Conservation (phyloP, 2,888 invertebrate genomes). For the Acrobasis consociella region DNA sequence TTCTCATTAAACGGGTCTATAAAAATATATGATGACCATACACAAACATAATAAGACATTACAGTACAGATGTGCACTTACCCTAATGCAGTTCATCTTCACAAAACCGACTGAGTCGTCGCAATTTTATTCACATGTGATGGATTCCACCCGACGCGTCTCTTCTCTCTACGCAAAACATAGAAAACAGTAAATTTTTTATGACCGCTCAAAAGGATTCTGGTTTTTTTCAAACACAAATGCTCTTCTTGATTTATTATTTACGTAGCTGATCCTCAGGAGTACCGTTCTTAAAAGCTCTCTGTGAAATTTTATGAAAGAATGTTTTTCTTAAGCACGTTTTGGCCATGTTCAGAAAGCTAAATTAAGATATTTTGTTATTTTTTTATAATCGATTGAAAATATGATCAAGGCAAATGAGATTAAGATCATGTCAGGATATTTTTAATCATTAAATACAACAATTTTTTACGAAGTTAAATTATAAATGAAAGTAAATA, state of each 20-base stretch:
- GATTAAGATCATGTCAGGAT: neutral
- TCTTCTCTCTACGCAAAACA: neutral
- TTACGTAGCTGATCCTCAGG: conserved; percentile 5
- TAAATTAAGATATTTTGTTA: neutral
- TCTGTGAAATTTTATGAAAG: conserved; percentile 9
- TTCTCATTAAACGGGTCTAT: no score
- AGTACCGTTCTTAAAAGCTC: neutral
- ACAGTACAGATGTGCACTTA: neutral
- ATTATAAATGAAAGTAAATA: no score
- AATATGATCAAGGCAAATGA: neutral
- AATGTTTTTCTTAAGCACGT: neutral
- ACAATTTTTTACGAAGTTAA: no score
- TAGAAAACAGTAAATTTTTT: conserved; percentile 10
- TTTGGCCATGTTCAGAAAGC: neutral
- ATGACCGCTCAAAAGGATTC: conserved; percentile 3
- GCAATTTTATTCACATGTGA: neutral
- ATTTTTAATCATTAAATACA: neutral
- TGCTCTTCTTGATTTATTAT: conserved; percentile 10
- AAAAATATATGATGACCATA: no score
- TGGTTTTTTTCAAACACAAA: neutral
- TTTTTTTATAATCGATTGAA: neutral
- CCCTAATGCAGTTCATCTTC: neutral
- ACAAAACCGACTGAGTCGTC: neutral
- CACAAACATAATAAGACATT: no score
- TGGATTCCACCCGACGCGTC: neutral